These are phyloP conservation scores for Megalurothrips usitatus DNA, from an alignment of 2,888 invertebrate species.

Conservation along the genomic window DNA sequence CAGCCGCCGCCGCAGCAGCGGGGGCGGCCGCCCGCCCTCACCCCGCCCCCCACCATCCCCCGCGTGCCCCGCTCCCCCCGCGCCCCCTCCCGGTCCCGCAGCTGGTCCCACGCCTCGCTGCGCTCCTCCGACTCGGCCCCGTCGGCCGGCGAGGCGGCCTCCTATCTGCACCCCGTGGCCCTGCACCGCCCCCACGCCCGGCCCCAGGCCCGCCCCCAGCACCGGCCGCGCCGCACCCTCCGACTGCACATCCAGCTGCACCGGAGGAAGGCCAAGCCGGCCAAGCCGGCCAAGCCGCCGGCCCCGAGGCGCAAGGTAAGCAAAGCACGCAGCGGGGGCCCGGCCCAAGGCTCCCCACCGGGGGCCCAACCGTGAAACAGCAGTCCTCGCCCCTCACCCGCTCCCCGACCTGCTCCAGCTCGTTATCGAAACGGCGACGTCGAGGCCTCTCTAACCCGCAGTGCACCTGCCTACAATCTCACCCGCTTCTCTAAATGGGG, in stretches of 20 bases:
- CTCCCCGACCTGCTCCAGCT: too few species aligned
- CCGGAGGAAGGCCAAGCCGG: not conserved
- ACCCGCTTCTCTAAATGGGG: too few species aligned
- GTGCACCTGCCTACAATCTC: too few species aligned
- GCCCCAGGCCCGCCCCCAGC: not conserved
- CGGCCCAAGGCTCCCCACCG: not conserved
- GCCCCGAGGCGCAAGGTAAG: constrained; percentile 6
- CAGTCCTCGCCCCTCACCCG: too few species aligned
- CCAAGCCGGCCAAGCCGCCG: not conserved
- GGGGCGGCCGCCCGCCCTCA: not conserved
- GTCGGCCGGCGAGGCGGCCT: not conserved
- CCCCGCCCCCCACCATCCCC: not conserved
- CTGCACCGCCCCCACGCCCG: constrained; percentile 6
- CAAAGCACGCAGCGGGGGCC: not conserved
- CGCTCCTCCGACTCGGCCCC: not conserved
- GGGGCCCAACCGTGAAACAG: not conserved
- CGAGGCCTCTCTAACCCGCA: too few species aligned
- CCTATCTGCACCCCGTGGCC: constrained; percentile 7
- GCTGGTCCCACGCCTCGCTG: not conserved
- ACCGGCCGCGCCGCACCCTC: not conserved
- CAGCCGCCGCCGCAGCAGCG: not conserved
- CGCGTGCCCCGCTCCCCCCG: not conserved
- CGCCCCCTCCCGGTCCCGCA: not conserved
- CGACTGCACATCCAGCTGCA: constrained; percentile 17
- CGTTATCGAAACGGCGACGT: too few species aligned